Percentiles rank a stretch among this genome's conserved stretches.
These are phyloP conservation scores for Odobenus rosmarus DNA, from an alignment of 2,113 vertebrate species.

Conservation along the genomic window DNA sequence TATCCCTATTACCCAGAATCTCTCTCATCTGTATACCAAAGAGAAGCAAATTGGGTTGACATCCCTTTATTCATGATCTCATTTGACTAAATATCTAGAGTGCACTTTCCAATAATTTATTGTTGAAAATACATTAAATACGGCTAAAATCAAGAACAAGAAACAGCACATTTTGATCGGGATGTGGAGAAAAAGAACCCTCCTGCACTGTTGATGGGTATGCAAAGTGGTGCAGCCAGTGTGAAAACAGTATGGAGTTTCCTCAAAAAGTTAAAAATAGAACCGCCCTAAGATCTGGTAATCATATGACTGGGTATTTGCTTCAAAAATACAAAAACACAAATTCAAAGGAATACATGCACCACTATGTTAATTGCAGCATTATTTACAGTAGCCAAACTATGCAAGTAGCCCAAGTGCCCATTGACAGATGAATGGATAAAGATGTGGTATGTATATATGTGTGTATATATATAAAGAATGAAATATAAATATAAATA, in stretches of 20 bases:
- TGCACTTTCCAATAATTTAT: not conserved
- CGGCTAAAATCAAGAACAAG: not conserved
- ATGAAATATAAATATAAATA: not conserved
- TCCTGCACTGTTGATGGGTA: not conserved
- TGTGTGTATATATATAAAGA: not conserved
- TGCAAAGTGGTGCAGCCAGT: not conserved
- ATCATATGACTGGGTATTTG: not conserved
- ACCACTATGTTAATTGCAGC: not conserved
- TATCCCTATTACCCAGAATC: not conserved
- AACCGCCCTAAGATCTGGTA: not conserved
- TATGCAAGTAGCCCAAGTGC: not conserved
- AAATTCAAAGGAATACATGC: not conserved
- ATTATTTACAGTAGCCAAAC: not conserved
- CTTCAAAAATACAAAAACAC: not conserved
- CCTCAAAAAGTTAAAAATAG: not conserved
- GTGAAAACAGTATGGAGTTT: not conserved
- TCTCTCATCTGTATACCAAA: not conserved
- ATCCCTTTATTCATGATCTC: not conserved
- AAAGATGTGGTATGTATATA: not conserved
- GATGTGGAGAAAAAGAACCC: not conserved
- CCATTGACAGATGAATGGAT: not conserved
- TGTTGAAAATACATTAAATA: not conserved
- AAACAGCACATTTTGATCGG: not conserved
- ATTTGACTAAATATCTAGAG: not conserved
- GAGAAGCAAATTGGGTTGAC: not conserved